Percentiles rank a stretch among this genome's conserved stretches.
Conservation (phyloP, 1,140 invertebrate species). For the Megalonaias nervosa region DNA sequence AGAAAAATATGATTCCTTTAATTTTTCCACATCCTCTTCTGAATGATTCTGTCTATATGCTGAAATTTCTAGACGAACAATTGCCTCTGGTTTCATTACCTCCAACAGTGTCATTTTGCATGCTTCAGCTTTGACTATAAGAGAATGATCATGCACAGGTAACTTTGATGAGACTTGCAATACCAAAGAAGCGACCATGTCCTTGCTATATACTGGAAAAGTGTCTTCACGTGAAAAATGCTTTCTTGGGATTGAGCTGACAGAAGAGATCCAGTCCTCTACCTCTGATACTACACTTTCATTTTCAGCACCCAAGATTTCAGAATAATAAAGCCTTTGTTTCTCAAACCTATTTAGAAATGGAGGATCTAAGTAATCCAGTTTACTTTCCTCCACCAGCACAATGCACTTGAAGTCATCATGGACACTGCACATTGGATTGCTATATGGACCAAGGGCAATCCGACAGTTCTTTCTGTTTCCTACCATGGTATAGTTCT, state of each 20-base stretch:
- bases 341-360: constrained; percentile 58
- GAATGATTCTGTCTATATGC: neutral
- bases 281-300: constrained; percentile 16
- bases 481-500: constrained; percentile 48
- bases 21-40: neutral
- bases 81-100: constrained; percentile 20
- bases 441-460: constrained; percentile 48
- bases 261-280: constrained; percentile 7
- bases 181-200: constrained; percentile 12
- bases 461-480: constrained; percentile 43
- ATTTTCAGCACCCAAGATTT: constrained; percentile 30
- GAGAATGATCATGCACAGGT: too few species aligned
- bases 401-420: constrained; percentile 47
- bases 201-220: constrained; percentile 17
- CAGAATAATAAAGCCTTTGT: constrained; percentile 34
- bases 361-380: constrained; percentile 40
- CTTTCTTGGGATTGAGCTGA: neutral
- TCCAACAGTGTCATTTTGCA: constrained; percentile 12
- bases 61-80: neutral
- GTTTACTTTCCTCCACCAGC: constrained; percentile 39
- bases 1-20: constrained; percentile 12
- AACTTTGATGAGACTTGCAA: neutral
- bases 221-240: constrained; percentile 4
- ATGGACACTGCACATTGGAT: constrained; percentile 48
- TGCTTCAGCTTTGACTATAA: neutral